Evolutionary conservation across 2,888 invertebrate species (phyloP), one percentile per base, ranked within the genome.

Genomic region (Diadegma fenestrale): DNA sequence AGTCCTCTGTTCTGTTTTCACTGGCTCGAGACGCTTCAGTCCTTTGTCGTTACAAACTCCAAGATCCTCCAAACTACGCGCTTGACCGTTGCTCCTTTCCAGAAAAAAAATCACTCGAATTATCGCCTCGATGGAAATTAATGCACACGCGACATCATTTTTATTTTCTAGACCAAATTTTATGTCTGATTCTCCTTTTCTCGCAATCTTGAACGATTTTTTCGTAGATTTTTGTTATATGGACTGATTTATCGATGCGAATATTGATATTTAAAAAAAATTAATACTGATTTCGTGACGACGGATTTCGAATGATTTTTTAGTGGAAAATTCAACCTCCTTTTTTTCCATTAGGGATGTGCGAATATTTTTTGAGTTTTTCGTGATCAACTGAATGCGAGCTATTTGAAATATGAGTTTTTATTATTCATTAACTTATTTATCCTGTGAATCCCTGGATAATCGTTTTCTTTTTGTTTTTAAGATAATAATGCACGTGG

Each of bases 1-100:
- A 91, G 91, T 92, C 90, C 89, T 90, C 88, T 86, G 82, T 82
- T 79, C 51, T 77, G 51, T 8, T 14, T 77, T 54, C 76, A 26
- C 66, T 54, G 71, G 41, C 71, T 73, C 66, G 75, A 22, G 30
- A 22, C 22, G 14, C 0, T 43, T 6, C 5, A 69, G 54, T 48
- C 8, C 19, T 48, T 19, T 51, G 26, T 73, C 6, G 17, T 26
- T 33, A 77, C 37, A 54, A 66, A 77, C 66, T 37, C 54, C 54
- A 41, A 66, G 26, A 63, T 51, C 22, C 64, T 54, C 12, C 66
- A 12, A 54, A 14, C 48, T 66, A 14, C 45, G 14, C n/a, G n/a
- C 8, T n/a, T 33, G 33, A 48, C 4, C 45, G 22, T 17, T 48
- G 45, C 17, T 69, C 19, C 12, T 66, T 41, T 22, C 0, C 37